These are phyloP conservation scores for Alouatta caraya DNA, from an alignment of 2,797 vertebrate genomes.

Conservation along the genomic window DNA sequence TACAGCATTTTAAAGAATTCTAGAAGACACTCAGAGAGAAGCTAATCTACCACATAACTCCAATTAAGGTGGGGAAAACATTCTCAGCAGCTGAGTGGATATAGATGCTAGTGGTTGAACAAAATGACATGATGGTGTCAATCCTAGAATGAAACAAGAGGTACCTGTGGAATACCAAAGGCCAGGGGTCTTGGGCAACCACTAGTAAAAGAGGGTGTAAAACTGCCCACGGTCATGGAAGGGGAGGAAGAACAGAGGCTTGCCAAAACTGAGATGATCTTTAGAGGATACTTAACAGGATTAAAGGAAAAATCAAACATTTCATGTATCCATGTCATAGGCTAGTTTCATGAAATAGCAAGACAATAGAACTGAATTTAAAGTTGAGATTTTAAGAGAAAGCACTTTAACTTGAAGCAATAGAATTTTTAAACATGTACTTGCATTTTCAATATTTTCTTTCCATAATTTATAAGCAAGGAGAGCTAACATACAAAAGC, in stretches of 20 bases:
- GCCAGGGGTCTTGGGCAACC: background rate
- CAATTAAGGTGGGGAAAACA: background rate
- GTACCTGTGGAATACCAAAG: background rate
- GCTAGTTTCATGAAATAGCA: conserved; percentile 18
- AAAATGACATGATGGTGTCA: accelerated
- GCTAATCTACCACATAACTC: background rate
- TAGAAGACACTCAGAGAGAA: background rate
- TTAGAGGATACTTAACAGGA: background rate
- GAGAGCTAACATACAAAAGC: background rate
- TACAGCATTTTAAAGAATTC: background rate
- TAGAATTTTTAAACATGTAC: background rate
- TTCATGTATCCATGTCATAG: background rate
- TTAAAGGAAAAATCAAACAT: background rate
- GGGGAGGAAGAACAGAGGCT: background rate
- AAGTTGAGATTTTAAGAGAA: background rate
- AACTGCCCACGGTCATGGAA: background rate
- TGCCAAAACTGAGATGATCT: background rate
- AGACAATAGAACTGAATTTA: conserved; percentile 22
- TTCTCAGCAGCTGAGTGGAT: background rate
- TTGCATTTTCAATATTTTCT: background rate
- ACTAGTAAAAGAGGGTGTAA: background rate
- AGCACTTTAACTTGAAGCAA: background rate
- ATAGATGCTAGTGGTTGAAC: background rate
- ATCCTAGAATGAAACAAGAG: background rate
- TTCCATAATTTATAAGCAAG: background rate